phyloP scores from a whole-genome alignment of 1,140 invertebrate species.

The Lucilia cuprina region DNA sequence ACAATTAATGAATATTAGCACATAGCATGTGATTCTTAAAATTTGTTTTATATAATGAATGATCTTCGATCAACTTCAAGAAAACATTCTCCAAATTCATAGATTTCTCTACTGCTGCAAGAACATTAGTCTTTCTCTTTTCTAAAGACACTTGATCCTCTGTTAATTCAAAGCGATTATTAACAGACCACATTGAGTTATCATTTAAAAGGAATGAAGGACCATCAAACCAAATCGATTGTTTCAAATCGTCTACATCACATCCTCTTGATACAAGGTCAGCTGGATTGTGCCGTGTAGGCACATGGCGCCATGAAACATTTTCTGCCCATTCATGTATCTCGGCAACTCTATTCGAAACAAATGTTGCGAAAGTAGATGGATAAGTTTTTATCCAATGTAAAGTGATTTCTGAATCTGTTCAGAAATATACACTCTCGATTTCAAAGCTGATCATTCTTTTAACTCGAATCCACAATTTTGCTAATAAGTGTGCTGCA shows the following conservation, averaged over 20 bases:
- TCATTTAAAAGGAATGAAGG: slow-evolving; percentile 9
- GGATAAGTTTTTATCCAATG: slow-evolving; percentile 49
- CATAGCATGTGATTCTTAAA: background rate
- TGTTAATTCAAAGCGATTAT: slow-evolving; percentile 11
- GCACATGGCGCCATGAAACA: slow-evolving; percentile 51
- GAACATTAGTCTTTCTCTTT: background rate
- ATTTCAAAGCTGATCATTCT: slow-evolving; percentile 13
- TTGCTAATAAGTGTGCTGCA: slow-evolving; percentile 39
- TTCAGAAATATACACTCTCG: slow-evolving; percentile 44
- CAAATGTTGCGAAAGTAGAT: slow-evolving; percentile 44
- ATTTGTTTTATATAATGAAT: background rate
- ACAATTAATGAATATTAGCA: background rate
- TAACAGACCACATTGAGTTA: background rate
- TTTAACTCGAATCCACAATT: slow-evolving; percentile 36
- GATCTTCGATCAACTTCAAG: background rate
- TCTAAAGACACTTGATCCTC: slow-evolving; percentile 1
- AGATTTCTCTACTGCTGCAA: background rate
- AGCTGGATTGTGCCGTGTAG: slow-evolving; percentile 53
- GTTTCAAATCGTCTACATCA: slow-evolving; percentile 43
- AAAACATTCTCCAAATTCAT: background rate
- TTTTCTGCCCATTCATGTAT: slow-evolving; percentile 47
- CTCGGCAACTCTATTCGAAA: slow-evolving; percentile 54
- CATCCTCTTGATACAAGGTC: slow-evolving; percentile 54
- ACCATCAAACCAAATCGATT: slow-evolving; percentile 55
- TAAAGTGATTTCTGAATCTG: slow-evolving; percentile 54